phyloP scores from a whole-genome alignment of 2,797 vertebrate species.

The Darevskia mixta region DNA sequence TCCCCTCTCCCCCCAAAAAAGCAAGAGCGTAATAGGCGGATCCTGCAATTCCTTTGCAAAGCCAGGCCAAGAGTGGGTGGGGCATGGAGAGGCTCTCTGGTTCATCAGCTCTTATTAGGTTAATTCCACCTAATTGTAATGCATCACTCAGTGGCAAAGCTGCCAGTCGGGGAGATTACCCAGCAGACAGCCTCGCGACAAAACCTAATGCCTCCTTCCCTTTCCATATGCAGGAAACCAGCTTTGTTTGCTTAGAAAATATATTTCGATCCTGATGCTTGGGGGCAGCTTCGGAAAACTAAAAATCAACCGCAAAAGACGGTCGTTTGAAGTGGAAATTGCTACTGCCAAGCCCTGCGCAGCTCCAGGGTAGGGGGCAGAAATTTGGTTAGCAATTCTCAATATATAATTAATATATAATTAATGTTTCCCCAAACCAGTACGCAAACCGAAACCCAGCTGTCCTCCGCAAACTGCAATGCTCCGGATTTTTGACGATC shows the following conservation, averaged over 20 bases:
- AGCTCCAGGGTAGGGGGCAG: no score
- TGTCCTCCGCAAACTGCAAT: no score
- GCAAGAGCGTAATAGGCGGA: no score
- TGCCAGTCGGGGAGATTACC: conserved; percentile 62
- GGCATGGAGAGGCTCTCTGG: conserved; percentile 26
- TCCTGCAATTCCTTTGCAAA: rapidly evolving
- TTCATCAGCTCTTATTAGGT: conserved; percentile 70
- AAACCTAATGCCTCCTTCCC: not conserved
- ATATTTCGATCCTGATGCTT: not conserved
- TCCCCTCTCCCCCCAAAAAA: not conserved
- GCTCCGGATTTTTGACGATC: no score
- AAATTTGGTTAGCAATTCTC: no score
- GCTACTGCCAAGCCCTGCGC: no score
- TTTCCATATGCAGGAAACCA: no score
- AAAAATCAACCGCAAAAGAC: not conserved
- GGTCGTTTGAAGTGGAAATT: no score
- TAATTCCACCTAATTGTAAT: conserved; percentile 72
- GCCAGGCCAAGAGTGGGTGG: not conserved
- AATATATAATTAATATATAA: no score
- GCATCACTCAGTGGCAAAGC: conserved; percentile 55
- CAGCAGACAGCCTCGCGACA: conserved; percentile 46
- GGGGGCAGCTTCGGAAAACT: not conserved
- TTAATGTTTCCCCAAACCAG: no score
- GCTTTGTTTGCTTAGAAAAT: not conserved
- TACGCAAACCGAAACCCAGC: no score